Evolutionary conservation across 2,888 invertebrate species (phyloP), one percentile per base, ranked within the genome.

Genomic region (Kuschelorhynchus macadamiae): DNA sequence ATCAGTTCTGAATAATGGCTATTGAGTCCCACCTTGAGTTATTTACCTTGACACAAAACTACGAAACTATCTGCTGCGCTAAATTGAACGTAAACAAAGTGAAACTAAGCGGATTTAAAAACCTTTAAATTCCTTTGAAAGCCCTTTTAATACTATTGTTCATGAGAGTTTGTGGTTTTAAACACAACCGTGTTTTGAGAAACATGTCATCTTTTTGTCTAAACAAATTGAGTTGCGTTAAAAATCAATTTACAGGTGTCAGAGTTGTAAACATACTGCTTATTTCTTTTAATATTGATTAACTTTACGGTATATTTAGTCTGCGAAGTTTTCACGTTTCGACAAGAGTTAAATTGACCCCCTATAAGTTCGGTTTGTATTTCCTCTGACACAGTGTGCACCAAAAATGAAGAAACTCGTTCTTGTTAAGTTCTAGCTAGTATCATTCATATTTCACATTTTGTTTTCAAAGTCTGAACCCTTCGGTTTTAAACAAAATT

Each of bases 231-330:
- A 49, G 64, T 39, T 46, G 56, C 56, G 64, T 64, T 64, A 17
- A 56, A 56, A 64, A 64, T 64, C 42, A 49, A 64, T 64, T 64
- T 56, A 56, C 49, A 64, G 56, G 56, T 56, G 56, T 41, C 56
- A 64, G 49, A 41, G 49, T 41, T 30, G 46, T 39, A 25, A 25
- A 25, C 4, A 25, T 25, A n/a, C n/a, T n/a, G n/a, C n/a, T n/a
- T n/a, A n/a, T n/a, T n/a, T n/a, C n/a, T n/a, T n/a, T n/a, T n/a
- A n/a, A n/a, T n/a, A n/a, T n/a, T n/a, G 32, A 32, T 12, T 18
- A 33, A 20, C 36, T 18, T n/a, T 33, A 33, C 33, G 33, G 36
- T 50, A 33, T 33, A 50, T 25, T 33, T 50, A n/a, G 12, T 44
- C 11, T 11, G 4, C 17, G 1, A 8, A 46, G n/a, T 46, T 46